Evolutionary conservation across 2,888 invertebrate genomes (phyloP), one percentile per base, ranked within the genome.

Genomic region (Tromatobia lineatoria): DNA sequence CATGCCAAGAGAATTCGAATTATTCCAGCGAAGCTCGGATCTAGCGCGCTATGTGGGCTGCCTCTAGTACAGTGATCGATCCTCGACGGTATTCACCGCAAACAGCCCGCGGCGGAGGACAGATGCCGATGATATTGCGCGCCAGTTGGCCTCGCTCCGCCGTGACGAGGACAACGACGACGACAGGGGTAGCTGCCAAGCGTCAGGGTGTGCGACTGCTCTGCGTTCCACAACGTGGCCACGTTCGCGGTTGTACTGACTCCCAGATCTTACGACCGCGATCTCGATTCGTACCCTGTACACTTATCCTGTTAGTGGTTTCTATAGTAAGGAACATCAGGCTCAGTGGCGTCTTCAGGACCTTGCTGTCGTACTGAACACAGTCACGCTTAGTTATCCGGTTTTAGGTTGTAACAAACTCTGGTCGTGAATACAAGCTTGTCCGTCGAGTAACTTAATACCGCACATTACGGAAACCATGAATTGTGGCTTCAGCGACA

Each of bases 351-450:
- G 82, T 82, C 81, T 86, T 82, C 86, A 82, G 64, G 73, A 74
- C 86, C 82, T 82, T 81, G 50, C 80, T 23, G 6, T 3, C 20
- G 13, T 23, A 10, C 18, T 38, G 13, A 82, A 83, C 80, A 82
- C 83, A 83, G 85, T 79, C 79, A 73, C 85, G 87, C 87, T 52
- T n/a, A 67, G 71, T 88, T 89, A 88, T 85, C 87, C 87, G 4
- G 34, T 88, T 90, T 88, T 91, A 87, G 91, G 89, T 88, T 91
- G 88, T 88, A 90, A 91, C 91, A 91, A 91, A 89, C 85, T 88
- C 85, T 87, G 85, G 85, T 86, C 80, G 80, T 38, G 54, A 42
- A 52, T 15, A n/a, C 34, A 18, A 66, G 25, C 10, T 73, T 61
- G 67, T 50, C 61, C 54, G 79, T 57, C 74, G 47, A 69, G 80